Evolutionary conservation across 2,888 invertebrate genomes (phyloP), one percentile per base, ranked within the genome.

Genomic region (Ligdia adustata): DNA sequence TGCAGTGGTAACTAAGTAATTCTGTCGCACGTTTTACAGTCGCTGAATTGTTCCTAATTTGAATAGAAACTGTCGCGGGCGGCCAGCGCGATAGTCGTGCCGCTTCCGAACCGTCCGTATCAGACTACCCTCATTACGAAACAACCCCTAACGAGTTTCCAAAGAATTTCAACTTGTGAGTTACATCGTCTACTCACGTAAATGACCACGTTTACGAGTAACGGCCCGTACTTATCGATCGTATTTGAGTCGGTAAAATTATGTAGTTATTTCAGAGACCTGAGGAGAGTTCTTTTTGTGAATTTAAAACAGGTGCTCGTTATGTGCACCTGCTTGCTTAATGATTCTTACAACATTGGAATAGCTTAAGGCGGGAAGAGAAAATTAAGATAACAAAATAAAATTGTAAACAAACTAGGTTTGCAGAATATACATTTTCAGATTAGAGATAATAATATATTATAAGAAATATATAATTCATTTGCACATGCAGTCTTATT

Each of bases 11-110:
- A 41, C 40, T 38, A 43, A 39, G 12, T 11, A 18, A 16, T 31
- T 46, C 9, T 12, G 16, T 53, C 45, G 37, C 50, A 45, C 54
- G 28, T 47, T 62, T 55, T 42, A 57, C 46, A 62, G 59, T 64
- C 34, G 61, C n/a, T n/a, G n/a, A 63, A 60, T 60, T 54, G 70
- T 59, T 60, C 69, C 72, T 81, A 79, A 82, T 82, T 82, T 82
- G 80, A 82, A 82, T 82, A 80, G 80, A 80, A 82, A 82, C 73
- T 77, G 82, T 82, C 82, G 77, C 66, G 41, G n/a, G 41, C 68
- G 69, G 62, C 63, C 64, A 63, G 62, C 27, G 68, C 77, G 77
- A 76, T 79, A 78, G 77, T 71, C 58, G 66, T 65, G 61, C 57
- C 72, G 72, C 72, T 82, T 82, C 80, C 82, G 78, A 71, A 72